phyloP scores from a whole-genome alignment of 2,888 invertebrate species.

The Pristionchus japonicus region DNA sequence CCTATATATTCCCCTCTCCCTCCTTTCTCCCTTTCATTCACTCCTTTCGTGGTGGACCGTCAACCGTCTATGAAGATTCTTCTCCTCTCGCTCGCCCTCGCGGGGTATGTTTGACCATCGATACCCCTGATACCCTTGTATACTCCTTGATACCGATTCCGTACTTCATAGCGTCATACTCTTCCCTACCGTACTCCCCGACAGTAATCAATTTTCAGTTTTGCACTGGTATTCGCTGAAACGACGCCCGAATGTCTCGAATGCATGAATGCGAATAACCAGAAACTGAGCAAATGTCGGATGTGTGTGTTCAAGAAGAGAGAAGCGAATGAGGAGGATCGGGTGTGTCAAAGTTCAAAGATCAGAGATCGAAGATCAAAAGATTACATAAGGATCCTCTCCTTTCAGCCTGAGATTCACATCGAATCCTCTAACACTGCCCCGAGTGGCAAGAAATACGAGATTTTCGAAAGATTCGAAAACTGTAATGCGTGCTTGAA shows the following conservation, averaged over 20 bases:
- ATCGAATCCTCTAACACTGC: no score
- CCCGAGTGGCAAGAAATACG: no score
- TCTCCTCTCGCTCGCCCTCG: neutral
- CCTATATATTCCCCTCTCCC: neutral
- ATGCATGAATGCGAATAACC: neutral
- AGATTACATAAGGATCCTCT: neutral
- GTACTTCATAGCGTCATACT: neutral
- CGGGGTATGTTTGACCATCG: neutral
- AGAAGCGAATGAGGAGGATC: neutral
- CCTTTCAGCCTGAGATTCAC: neutral
- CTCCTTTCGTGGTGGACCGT: neutral
- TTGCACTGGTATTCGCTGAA: neutral
- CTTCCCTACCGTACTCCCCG: neutral
- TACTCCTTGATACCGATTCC: neutral
- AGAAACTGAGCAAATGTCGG: neutral
- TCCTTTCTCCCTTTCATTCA: neutral
- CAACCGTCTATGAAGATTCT: neutral
- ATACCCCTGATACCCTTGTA: neutral
- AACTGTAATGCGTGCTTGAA: no score
- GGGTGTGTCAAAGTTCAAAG: neutral
- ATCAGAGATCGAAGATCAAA: no score
- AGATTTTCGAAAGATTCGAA: no score
- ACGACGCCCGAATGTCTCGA: neutral
- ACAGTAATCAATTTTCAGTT: neutral
- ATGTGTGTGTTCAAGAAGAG: neutral